These are phyloP conservation scores for Apotomis betuletana DNA, from an alignment of 2,888 invertebrate species.

Conservation along the genomic window DNA sequence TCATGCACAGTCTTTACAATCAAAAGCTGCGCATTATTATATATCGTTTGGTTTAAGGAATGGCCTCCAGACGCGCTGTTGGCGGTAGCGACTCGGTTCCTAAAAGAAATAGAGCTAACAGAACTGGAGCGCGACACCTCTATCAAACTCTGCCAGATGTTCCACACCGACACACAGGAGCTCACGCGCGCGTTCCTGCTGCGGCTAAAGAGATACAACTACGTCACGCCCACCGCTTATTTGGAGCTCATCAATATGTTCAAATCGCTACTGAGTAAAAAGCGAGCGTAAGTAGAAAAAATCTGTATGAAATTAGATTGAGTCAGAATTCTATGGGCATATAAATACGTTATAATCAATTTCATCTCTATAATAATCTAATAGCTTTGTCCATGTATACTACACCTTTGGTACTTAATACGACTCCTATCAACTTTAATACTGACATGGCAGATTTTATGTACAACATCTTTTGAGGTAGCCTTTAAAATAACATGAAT, in stretches of 20 bases:
- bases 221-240: slow-evolving; percentile 97
- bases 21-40: no score
- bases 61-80: slow-evolving; percentile 97
- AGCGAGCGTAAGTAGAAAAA: slow-evolving; percentile 85
- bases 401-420: no score
- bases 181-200: slow-evolving; percentile 86
- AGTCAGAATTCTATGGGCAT: neutral
- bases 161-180: slow-evolving; percentile 92
- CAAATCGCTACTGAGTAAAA: slow-evolving; percentile 89
- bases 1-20: no score
- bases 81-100: slow-evolving; percentile 93
- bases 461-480: no score
- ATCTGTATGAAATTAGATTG: no score
- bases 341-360: no score
- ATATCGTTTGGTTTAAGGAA: slow-evolving; percentile 76
- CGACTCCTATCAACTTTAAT: no score
- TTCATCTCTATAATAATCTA: no score
- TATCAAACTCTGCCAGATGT: slow-evolving; percentile 94
- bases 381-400: no score
- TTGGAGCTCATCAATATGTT: slow-evolving; percentile 96
- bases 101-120: slow-evolving; percentile 90
- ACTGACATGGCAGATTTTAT: no score
- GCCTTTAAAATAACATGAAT: no score
- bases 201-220: slow-evolving; percentile 88
- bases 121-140: slow-evolving; percentile 89